Conservation (phyloP, 2,888 invertebrate species). For the Phaonia tiefii region DNA sequence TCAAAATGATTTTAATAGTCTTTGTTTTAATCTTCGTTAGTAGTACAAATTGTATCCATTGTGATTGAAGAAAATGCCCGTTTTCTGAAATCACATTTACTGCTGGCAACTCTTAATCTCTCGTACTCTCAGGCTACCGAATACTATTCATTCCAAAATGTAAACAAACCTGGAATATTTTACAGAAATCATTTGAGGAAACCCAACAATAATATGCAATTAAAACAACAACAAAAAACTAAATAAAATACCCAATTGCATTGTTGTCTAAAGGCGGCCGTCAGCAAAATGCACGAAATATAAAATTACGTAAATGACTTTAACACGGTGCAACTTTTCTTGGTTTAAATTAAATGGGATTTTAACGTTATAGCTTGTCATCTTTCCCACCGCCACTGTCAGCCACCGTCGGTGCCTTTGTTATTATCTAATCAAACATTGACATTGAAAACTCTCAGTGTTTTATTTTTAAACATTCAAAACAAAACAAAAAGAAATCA, state of each 20-base stretch:
- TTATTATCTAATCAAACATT: constrained; percentile 58
- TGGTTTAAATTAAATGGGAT: constrained; percentile 42
- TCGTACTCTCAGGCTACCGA: neutral
- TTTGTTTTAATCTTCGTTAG: too few species aligned
- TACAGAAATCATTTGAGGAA: constrained; percentile 9
- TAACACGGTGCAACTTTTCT: neutral
- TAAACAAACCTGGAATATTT: constrained; percentile 21
- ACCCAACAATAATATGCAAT: constrained; percentile 7
- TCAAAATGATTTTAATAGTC: too few species aligned
- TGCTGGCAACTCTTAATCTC: constrained; percentile 32
- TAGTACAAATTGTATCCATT: too few species aligned
- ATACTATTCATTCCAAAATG: constrained; percentile 17
- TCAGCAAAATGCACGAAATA: constrained; percentile 8
- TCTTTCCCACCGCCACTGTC: neutral
- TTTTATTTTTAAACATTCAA: constrained; percentile 54
- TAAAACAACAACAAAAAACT: too few species aligned
- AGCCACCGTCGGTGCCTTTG: neutral
- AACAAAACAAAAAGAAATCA: neutral
- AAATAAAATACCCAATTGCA: too few species aligned
- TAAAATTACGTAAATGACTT: constrained; percentile 46
- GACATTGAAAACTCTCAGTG: constrained; percentile 62
- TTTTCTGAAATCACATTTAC: too few species aligned
- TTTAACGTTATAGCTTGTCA: too few species aligned
- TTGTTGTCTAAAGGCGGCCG: constrained; percentile 10
- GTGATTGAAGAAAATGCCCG: too few species aligned